Percentiles rank a stretch among this genome's conserved stretches.
phyloP scores from a whole-genome alignment of 2,113 vertebrate species.

The Campylomormyrus tamandua region DNA sequence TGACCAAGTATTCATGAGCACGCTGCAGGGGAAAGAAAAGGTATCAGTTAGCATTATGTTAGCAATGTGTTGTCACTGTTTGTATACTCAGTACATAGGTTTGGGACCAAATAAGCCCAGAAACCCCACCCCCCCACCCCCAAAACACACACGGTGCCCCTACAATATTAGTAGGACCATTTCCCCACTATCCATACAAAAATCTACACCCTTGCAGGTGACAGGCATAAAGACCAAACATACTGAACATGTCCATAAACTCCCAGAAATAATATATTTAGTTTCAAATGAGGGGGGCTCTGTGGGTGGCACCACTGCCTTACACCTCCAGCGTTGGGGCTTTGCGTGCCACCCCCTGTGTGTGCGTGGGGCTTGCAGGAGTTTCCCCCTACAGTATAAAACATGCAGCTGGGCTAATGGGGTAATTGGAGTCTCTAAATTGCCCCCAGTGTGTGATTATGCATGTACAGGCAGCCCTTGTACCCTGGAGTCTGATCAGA shows the following conservation, averaged over 20 bases:
- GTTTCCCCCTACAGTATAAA: background rate
- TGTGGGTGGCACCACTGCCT: too few species aligned
- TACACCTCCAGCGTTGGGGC: too few species aligned
- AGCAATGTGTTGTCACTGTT: background rate
- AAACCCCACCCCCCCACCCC: background rate
- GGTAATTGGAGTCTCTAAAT: background rate
- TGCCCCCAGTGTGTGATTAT: background rate
- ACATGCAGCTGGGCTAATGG: background rate
- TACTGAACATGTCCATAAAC: too few species aligned
- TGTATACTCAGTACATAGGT: background rate
- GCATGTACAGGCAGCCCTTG: background rate
- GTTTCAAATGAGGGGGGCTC: too few species aligned
- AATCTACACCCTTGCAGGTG: too few species aligned
- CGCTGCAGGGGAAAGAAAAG: slow-evolving; percentile 43
- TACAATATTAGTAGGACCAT: background rate
- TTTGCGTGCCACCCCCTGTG: too few species aligned
- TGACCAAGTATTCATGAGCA: slow-evolving; percentile 67
- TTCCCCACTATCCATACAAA: too few species aligned
- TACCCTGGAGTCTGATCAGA: background rate
- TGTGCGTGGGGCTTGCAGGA: too few species aligned
- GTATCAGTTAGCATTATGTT: background rate
- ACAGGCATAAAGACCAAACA: too few species aligned
- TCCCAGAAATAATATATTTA: too few species aligned
- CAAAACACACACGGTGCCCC: background rate
- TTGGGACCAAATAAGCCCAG: background rate